These are phyloP conservation scores for Ceratina japonica DNA, from an alignment of 1,140 invertebrate genomes.

Conservation along the genomic window DNA sequence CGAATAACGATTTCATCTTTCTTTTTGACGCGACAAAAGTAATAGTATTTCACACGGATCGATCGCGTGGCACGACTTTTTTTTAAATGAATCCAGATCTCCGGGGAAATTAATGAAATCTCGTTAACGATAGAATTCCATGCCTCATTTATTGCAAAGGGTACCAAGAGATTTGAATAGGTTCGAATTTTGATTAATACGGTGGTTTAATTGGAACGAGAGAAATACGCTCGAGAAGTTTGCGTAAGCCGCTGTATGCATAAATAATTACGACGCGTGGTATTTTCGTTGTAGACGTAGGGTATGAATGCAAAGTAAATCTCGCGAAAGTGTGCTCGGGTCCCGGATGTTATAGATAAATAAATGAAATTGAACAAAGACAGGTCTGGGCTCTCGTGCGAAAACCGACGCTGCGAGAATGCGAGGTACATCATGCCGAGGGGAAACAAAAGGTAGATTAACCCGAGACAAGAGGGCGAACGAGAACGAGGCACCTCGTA, in stretches of 20 bases:
- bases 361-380: constrained; percentile 19
- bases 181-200: too few relatives aligned
- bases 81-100: not conserved
- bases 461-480: constrained; percentile 25
- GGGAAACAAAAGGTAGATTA: constrained; percentile 51
- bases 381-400: constrained; percentile 25
- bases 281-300: too few relatives aligned
- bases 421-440: constrained; percentile 27
- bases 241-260: too few relatives aligned
- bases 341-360: constrained; percentile 43
- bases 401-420: constrained; percentile 19
- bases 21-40: not conserved
- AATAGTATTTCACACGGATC: not conserved
- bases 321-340: too few relatives aligned
- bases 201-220: too few relatives aligned
- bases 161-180: constrained; percentile 2
- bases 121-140: not conserved
- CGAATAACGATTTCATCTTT: not conserved
- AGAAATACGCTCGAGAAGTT: too few relatives aligned
- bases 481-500: constrained; percentile 23
- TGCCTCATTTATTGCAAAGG: not conserved
- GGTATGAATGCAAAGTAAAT: too few relatives aligned
- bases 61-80: not conserved
- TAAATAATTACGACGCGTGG: too few relatives aligned
- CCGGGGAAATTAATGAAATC: constrained; percentile 3